Conservation (phyloP, 2,797 vertebrate genomes). For the Protonibea diacanthus region DNA sequence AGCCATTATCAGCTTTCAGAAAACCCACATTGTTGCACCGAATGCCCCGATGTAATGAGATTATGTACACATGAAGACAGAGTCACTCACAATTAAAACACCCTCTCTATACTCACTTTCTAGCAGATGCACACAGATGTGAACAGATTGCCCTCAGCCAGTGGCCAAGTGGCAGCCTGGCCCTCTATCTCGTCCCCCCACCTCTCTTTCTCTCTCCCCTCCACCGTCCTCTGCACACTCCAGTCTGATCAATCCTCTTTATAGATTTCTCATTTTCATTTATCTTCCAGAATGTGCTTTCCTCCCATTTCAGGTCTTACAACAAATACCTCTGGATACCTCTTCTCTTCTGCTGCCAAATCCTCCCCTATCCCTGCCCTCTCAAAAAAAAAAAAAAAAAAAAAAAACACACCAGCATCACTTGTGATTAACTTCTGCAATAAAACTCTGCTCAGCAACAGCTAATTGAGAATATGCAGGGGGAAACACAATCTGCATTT, state of each 20-base stretch:
- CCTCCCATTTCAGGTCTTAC: slow-evolving; percentile 58
- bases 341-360: slow-evolving; percentile 55
- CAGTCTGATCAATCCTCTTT: slow-evolving; percentile 62
- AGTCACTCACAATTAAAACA: slow-evolving; percentile 39
- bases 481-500: slow-evolving; percentile 55
- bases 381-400: not conserved
- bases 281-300: slow-evolving; percentile 64
- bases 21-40: slow-evolving; percentile 22
- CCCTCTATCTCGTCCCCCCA: slow-evolving; percentile 30
- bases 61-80: slow-evolving; percentile 41
- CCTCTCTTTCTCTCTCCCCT: not conserved
- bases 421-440: slow-evolving; percentile 43
- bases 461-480: slow-evolving; percentile 56
- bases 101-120: slow-evolving; percentile 22
- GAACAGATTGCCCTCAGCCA: slow-evolving; percentile 39
- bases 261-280: slow-evolving; percentile 75
- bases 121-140: slow-evolving; percentile 48
- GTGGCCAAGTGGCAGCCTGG: slow-evolving; percentile 28
- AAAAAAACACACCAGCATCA: slow-evolving; percentile 25
- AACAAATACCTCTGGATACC: slow-evolving; percentile 58
- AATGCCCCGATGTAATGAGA: slow-evolving; percentile 39
- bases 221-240: slow-evolving; percentile 4
- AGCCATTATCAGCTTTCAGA: slow-evolving; percentile 55
- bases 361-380: slow-evolving; percentile 22
- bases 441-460: slow-evolving; percentile 46